Evolutionary conservation across 2,797 vertebrate genomes (phyloP), one percentile per base, ranked within the genome.

Genomic region (Anguilla marmorata): DNA sequence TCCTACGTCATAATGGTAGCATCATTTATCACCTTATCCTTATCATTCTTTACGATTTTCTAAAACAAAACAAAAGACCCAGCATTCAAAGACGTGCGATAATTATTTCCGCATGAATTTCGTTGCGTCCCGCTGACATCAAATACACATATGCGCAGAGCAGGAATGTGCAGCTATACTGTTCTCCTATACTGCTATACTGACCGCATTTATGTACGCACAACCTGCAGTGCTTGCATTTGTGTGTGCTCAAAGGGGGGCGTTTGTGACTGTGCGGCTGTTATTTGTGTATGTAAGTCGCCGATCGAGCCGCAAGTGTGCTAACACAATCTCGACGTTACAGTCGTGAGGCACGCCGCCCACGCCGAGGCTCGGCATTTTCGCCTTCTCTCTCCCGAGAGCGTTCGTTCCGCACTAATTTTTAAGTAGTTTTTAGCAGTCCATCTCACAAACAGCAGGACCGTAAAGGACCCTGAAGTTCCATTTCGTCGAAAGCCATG

Each of bases 401-500:
- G 3, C 1, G 27, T 50, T 69, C 14, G 50, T 30, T n/a, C 80
- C 79, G 27, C n/a, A 2, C 45, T 54, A 24, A 48, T n/a, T 14
- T 12, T 12, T 79, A 58, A 41, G 37, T 21, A 45, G 30, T 82
- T 86, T 88, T 45, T 48, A 56, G 19, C 19, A 52, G 52, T 58
- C 83, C 66, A 16, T 87, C 66, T 80, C 54, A 52, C 19, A 54
- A 37, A 54, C 66, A 66, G 86, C 54, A 37, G 83, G 58, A 83
- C 19, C 24, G 33, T 85, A 86, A 79, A 27, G 24, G 30, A 87
- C 63, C 69, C 24, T 83, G 52, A 74, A 66, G 86, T 76, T 21
- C 86, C 85, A 79, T 86, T 63, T 89, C 79, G 86, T n/a, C 60
- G 4, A 21, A 9, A 86, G 76, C 74, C 45, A 19, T 50, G 41